phyloP scores from a whole-genome alignment of 2,888 invertebrate species.

The Abscondita cerata region DNA sequence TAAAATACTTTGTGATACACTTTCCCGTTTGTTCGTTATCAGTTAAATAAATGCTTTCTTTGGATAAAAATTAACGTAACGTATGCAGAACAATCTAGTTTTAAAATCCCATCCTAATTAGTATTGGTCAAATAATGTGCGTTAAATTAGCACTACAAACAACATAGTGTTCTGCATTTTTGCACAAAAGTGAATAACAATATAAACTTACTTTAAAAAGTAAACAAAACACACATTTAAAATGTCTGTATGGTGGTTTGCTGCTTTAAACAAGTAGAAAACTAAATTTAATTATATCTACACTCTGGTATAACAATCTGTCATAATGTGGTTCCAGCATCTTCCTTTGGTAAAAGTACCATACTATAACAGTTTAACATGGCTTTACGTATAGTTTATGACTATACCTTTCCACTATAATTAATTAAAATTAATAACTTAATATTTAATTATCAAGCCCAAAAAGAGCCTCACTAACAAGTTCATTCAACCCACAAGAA shows the following conservation, averaged over 20 bases:
- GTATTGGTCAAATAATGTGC: conserved; percentile 28
- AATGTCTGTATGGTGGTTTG: conserved; percentile 17
- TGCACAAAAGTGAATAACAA: conserved; percentile 32
- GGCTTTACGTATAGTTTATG: conserved; percentile 35
- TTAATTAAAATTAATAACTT: conserved; percentile 42
- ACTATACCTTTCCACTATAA: conserved; percentile 49
- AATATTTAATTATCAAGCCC: conserved; percentile 14
- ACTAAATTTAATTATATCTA: conserved; percentile 18
- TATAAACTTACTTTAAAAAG: conserved; percentile 17
- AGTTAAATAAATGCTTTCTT: conserved; percentile 3
- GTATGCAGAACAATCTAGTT: conserved; percentile 18
- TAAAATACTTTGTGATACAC: conserved; percentile 32
- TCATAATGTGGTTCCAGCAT: conserved; percentile 31
- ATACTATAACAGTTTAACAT: conserved; percentile 64
- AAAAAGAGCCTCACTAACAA: conserved; percentile 23
- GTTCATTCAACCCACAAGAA: conserved; percentile 26
- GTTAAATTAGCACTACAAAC: conserved; percentile 31
- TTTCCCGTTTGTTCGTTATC: conserved; percentile 22
- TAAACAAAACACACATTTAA: conserved; percentile 24
- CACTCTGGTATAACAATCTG: conserved; percentile 26
- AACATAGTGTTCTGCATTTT: conserved; percentile 33
- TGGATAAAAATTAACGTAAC: conserved; percentile 9
- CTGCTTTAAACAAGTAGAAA: conserved; percentile 16
- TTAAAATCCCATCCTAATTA: conserved; percentile 22
- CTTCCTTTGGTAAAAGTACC: conserved; percentile 64